Conservation (phyloP, 53 echinoderm and acorn worm genomes). For the Astropecten irregularis region DNA sequence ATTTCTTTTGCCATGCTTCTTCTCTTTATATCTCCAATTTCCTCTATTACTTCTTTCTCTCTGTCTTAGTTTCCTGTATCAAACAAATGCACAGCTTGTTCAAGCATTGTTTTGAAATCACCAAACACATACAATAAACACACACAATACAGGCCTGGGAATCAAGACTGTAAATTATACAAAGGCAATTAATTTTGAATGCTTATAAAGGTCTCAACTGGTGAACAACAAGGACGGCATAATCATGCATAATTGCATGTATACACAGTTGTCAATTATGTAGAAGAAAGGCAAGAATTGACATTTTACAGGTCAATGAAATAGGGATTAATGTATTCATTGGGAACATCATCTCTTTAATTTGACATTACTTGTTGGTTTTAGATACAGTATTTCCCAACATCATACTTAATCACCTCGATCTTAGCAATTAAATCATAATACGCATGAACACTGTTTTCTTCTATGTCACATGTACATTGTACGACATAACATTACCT, state of each 20-base stretch:
- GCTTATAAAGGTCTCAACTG: not conserved
- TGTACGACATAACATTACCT: not conserved
- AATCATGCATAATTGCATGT: not conserved
- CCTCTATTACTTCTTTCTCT: not conserved
- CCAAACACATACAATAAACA: not conserved
- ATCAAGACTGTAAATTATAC: not conserved
- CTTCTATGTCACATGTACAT: not conserved
- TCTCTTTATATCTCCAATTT: not conserved
- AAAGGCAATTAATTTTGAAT: not conserved
- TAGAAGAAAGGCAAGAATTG: not conserved
- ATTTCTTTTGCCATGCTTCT: conserved; percentile 22
- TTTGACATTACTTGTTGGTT: not conserved
- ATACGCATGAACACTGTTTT: not conserved
- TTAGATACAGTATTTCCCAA: not conserved
- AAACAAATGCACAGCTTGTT: too few relatives aligned
- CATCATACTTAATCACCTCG: not conserved
- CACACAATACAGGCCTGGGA: not conserved
- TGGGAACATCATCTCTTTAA: not conserved
- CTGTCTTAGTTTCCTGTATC: not conserved
- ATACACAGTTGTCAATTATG: not conserved
- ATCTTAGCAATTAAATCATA: not conserved
- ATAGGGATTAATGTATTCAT: not conserved
- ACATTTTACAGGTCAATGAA: not conserved
- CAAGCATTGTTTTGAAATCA: too few relatives aligned
- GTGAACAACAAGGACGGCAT: not conserved